These are phyloP conservation scores for Proisotoma minuta DNA, from an alignment of 2,888 invertebrate species.

Conservation along the genomic window DNA sequence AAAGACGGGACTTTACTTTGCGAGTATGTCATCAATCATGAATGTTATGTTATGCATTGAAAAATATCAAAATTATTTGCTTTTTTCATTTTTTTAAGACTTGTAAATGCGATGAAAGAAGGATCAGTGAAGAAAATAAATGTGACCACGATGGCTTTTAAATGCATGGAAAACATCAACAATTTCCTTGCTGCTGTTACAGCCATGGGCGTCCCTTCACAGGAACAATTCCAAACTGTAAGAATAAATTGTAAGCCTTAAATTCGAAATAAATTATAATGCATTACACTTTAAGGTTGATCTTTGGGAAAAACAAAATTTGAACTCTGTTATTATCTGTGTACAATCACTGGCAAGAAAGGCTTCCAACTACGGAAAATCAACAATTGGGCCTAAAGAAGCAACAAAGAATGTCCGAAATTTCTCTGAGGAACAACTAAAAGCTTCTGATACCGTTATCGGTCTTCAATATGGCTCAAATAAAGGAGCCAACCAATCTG, in stretches of 20 bases:
- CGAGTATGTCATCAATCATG: constrained; percentile 59
- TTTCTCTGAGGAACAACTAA: constrained; percentile 89
- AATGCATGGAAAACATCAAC: constrained; percentile 98
- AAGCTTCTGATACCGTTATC: constrained; percentile 82
- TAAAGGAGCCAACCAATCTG: constrained; percentile 94
- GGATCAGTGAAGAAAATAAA: constrained; percentile 89
- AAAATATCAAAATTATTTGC: background rate
- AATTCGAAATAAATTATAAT: constrained; percentile 1
- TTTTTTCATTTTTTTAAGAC: constrained; percentile 54
- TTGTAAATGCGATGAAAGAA: constrained; percentile 79
- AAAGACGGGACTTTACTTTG: constrained; percentile 87
- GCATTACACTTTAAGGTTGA: constrained; percentile 54
- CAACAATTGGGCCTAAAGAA: constrained; percentile 92
- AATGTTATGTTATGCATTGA: background rate
- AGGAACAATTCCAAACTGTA: constrained; percentile 95
- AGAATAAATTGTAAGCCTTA: background rate
- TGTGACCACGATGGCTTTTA: constrained; percentile 85
- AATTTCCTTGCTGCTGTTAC: constrained; percentile 80
- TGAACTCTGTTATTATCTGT: constrained; percentile 92
- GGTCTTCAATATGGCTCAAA: constrained; percentile 95
- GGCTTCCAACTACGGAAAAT: constrained; percentile 67
- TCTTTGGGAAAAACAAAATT: constrained; percentile 92
- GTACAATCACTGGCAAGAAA: constrained; percentile 91
- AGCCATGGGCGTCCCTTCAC: constrained; percentile 82
- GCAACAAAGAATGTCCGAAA: constrained; percentile 89